Evolutionary conservation across 2,113 vertebrate genomes (phyloP).

Genomic region (Entosphenus tridentatus): DNA sequence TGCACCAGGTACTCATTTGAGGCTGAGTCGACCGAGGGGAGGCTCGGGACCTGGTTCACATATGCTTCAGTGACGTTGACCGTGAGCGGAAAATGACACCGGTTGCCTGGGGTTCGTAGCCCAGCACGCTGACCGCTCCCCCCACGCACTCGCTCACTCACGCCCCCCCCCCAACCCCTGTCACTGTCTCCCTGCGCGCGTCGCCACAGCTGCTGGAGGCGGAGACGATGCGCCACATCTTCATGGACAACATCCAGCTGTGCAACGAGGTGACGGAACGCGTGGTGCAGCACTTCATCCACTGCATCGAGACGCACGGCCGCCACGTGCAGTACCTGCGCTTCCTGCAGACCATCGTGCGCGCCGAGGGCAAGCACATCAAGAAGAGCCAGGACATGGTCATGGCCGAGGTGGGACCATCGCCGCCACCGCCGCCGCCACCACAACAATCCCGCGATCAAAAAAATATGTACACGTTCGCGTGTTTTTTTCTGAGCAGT

Average conservation of each 20-base stretch:
- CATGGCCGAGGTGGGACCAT: constrained; percentile 67
- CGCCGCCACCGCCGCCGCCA: too few relatives aligned
- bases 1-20: too few relatives aligned
- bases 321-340: constrained; percentile 91
- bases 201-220: constrained; percentile 50
- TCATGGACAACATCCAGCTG: constrained; percentile 87
- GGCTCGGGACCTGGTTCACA: too few relatives aligned
- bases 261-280: constrained; percentile 67
- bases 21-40: too few relatives aligned
- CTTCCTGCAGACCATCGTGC: constrained; percentile 95
- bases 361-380: constrained; percentile 91
- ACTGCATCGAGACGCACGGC: constrained; percentile 78
- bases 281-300: constrained; percentile 77
- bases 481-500: too few relatives aligned
- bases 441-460: too few relatives aligned
- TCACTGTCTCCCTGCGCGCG: background rate
- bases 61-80: too few relatives aligned
- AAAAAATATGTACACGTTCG: too few relatives aligned
- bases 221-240: constrained; percentile 89
- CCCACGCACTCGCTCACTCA: too few relatives aligned
- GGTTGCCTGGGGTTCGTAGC: too few relatives aligned
- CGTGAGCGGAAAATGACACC: too few relatives aligned
- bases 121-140: too few relatives aligned
- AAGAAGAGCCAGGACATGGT: constrained; percentile 99
- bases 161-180: background rate